Conservation (phyloP, 2,888 invertebrate species). For the Labia minor region DNA sequence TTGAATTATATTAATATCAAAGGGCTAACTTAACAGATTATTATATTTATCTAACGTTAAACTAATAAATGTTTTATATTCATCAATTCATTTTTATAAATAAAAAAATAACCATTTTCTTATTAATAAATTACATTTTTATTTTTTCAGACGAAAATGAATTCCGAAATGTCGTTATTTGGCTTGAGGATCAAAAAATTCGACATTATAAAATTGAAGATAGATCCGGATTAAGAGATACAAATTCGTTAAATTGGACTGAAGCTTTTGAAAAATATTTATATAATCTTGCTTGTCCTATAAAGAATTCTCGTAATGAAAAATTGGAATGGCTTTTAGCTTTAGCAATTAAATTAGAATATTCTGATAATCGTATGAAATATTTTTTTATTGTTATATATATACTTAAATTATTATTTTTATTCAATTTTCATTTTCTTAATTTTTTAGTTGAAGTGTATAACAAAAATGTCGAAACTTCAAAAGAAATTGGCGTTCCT, state of each 20-base stretch:
- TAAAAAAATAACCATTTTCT: too few relatives aligned
- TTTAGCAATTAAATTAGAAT: constrained; percentile 72
- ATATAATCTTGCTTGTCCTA: constrained; percentile 62
- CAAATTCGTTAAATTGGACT: constrained; percentile 56
- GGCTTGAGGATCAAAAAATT: constrained; percentile 92
- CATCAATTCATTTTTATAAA: too few relatives aligned
- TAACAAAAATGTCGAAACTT: constrained; percentile 47
- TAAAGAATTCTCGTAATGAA: constrained; percentile 46
- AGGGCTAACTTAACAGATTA: too few relatives aligned
- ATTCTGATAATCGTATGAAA: constrained; percentile 60
- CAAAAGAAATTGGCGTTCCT: constrained; percentile 36
- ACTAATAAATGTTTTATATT: too few relatives aligned
- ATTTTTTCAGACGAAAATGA: constrained; percentile 59
- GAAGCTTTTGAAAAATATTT: constrained; percentile 62
- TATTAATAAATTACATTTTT: too few relatives aligned
- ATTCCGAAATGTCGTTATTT: constrained; percentile 68
- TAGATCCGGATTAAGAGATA: constrained; percentile 58
- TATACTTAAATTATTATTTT: too few relatives aligned
- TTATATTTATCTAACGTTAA: too few relatives aligned
- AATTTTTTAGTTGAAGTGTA: constrained; percentile 41
- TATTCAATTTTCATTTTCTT: too few relatives aligned
- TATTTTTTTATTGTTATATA: neutral
- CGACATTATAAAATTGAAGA: constrained; percentile 77
- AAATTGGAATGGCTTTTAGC: constrained; percentile 78
- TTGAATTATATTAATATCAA: constrained; percentile 21